Evolutionary conservation across 2,888 invertebrate genomes (phyloP).

Genomic region (Torymus auratus): DNA sequence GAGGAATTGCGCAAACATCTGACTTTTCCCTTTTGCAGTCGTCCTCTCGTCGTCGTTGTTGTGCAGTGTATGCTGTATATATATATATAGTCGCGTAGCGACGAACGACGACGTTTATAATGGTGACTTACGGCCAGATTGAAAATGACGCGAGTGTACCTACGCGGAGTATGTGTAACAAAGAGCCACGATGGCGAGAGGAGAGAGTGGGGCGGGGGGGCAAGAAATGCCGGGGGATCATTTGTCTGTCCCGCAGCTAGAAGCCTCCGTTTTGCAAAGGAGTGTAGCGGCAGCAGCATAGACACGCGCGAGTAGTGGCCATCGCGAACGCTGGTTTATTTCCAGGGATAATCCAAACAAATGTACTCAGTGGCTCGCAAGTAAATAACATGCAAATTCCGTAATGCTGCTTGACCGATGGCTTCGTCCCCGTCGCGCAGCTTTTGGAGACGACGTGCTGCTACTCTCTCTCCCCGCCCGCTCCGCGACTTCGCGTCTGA

Average conservation of each 20-base stretch:
- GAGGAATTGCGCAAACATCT: slow-evolving; percentile 43
- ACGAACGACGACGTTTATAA: slow-evolving; percentile 37
- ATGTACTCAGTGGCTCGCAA: slow-evolving; percentile 75
- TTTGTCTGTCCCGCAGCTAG: slow-evolving; percentile 68
- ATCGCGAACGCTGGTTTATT: slow-evolving; percentile 72
- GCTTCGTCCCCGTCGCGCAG: slow-evolving; percentile 67
- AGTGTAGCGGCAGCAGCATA: not conserved
- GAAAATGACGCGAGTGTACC: slow-evolving; percentile 52
- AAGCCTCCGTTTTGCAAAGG: slow-evolving; percentile 37
- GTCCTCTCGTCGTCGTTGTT: not conserved
- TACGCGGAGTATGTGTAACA: slow-evolving; percentile 44
- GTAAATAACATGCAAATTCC: slow-evolving; percentile 77
- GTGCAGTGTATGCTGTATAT: not conserved
- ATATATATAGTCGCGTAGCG: not conserved
- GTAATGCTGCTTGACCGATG: slow-evolving; percentile 77
- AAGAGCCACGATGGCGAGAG: slow-evolving; percentile 42
- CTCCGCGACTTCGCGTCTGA: not conserved
- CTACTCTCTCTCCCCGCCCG: not conserved
- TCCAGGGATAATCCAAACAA: slow-evolving; percentile 77
- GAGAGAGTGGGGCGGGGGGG: slow-evolving; percentile 43
- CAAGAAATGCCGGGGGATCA: slow-evolving; percentile 64
- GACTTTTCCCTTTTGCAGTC: not conserved
- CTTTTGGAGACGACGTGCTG: not conserved
- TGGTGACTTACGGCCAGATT: slow-evolving; percentile 53
- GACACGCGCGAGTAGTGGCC: not conserved